Base-by-base conservation (phyloP, 2,797 vertebrate species). In the Stomatorhinus walkeri region DNA sequence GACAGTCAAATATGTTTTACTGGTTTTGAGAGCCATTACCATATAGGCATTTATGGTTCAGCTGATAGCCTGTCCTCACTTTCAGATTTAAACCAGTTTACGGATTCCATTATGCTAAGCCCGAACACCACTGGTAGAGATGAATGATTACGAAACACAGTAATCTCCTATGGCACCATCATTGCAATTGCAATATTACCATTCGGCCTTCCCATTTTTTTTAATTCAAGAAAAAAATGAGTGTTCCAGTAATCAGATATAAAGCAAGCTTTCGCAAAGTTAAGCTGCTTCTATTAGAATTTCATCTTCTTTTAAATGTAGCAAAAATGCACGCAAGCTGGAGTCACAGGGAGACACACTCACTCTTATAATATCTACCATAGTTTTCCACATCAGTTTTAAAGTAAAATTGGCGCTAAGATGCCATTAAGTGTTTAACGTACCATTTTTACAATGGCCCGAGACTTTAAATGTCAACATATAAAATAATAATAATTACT, bases 61-160 rank as follows among this genome's bases (percentile, higher is more conserved):
- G 92, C 94, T 94, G 95, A 96, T 95, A 96, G 95, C 93, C 93
- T 89, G 92, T 94, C 94, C 95, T 94, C 94, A 94, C 94, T 94
- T 96, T 95, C 94, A 94, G 94, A 96, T 95, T 95, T 95, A 95
- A 96, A 96, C 95, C 96, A 96, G 95, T 96, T 96, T 96, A 96
- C 95, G 93, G 95, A 96, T 96, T 96, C 96, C 95, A 96, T 96
- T 96, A 96, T 96, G 96, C 95, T 96, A 96, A 96, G 95, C 96
- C 95, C 19, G 93, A 94, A 95, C 95, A 95, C 94, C 95, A 95
- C 93, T 94, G 88, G 92, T 94, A 95, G 95, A 95, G 96, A 96
- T 96, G 95, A 96, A 96, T 93, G 96, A 96, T 96, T 96, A 95
- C 95, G 94, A 95, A 95, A 95, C 93, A 95, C 95, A 95, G 87